Evolutionary conservation across 1,140 invertebrate species (phyloP).

Genomic region (Panulirus ornatus): DNA sequence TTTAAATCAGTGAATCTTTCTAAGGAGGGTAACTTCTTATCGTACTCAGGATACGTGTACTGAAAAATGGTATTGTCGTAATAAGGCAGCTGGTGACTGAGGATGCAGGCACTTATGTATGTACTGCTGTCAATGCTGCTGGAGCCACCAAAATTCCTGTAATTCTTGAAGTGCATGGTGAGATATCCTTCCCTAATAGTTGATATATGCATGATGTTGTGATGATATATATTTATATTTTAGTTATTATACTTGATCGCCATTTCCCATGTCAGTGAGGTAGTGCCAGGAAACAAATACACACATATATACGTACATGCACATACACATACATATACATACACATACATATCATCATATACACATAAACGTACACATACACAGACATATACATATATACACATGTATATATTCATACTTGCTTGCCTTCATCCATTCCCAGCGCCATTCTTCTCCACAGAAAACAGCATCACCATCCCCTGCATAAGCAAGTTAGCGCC

Average conservation of each 20-base stretch:
- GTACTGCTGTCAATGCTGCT: conserved; percentile 78
- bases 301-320: conserved; percentile 30
- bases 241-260: too few species aligned
- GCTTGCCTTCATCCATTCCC: too few species aligned
- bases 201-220: too few species aligned
- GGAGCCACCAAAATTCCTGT: conserved; percentile 76
- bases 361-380: neutral
- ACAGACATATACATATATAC: neutral
- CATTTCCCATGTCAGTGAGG: too few species aligned
- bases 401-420: too few species aligned
- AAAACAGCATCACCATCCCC: too few species aligned
- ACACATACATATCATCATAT: too few species aligned
- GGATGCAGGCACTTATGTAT: conserved; percentile 78
- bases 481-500: too few species aligned
- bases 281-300: conserved; percentile 30
- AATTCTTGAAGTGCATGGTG: conserved; percentile 76
- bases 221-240: conserved; percentile 47
- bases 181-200: neutral
- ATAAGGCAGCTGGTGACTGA: conserved; percentile 78
- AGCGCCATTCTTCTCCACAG: too few species aligned
- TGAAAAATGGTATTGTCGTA: conserved; percentile 78
- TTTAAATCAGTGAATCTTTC: too few species aligned
- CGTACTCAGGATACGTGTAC: conserved; percentile 34
- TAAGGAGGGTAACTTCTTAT: too few species aligned
- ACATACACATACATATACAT: conserved; percentile 36